Percentiles rank a stretch among this genome's conserved stretches.
Evolutionary conservation across 2,888 invertebrate genomes (phyloP).

Genomic region (Phasia obesa): DNA sequence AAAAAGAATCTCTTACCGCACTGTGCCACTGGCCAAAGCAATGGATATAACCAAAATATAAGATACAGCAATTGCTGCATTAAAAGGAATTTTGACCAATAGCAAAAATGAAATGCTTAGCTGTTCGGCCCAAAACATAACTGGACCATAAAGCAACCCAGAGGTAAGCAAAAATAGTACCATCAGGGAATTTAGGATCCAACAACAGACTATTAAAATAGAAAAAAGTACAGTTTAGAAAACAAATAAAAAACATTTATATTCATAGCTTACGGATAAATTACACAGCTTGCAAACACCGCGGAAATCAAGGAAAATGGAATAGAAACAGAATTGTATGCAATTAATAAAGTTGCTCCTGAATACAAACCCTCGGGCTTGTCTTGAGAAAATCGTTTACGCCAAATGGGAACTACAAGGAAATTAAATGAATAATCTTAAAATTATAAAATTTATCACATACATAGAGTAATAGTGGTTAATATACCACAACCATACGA

Average conservation of each 20-base stretch:
- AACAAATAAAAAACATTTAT: neutral
- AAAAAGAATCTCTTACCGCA: constrained; percentile 87
- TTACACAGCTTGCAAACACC: constrained; percentile 87
- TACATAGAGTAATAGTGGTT: constrained; percentile 80
- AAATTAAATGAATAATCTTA: neutral
- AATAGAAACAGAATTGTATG: constrained; percentile 91
- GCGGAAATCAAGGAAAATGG: constrained; percentile 92
- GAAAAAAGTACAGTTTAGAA: too few relatives aligned
- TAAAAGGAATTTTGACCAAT: constrained; percentile 90
- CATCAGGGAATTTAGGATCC: constrained; percentile 79
- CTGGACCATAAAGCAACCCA: constrained; percentile 91
- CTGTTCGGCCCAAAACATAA: constrained; percentile 92
- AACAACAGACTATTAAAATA: constrained; percentile 77
- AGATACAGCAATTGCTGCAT: constrained; percentile 90
- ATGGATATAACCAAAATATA: constrained; percentile 89
- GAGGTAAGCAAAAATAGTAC: constrained; percentile 85
- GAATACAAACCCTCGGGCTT: constrained; percentile 94
- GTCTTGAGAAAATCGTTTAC: constrained; percentile 96
- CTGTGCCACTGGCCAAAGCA: constrained; percentile 89
- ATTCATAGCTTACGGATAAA: constrained; percentile 86
- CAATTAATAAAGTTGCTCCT: constrained; percentile 91
- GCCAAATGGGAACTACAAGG: constrained; percentile 88
- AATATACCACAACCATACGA: constrained; percentile 81
- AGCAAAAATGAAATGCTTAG: constrained; percentile 91
- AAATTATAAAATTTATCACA: constrained; percentile 45